These are phyloP conservation scores for Psilopsiagon aymara DNA, from an alignment of 2,113 vertebrate genomes.

Conservation along the genomic window DNA sequence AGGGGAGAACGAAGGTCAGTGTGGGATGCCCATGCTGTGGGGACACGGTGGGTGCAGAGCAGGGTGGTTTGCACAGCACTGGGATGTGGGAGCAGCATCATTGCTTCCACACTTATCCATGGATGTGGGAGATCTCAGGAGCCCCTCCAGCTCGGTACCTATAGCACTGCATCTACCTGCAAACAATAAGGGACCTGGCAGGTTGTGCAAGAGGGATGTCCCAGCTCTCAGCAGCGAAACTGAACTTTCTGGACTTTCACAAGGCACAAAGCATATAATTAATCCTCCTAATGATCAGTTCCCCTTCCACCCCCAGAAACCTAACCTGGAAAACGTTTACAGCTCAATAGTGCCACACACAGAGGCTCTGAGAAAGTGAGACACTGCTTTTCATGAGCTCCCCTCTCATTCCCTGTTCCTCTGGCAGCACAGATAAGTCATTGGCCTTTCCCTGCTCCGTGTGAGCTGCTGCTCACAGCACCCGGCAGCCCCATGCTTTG, in stretches of 20 bases:
- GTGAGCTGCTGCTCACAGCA: background rate
- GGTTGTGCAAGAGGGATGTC: background rate
- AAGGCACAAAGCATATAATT: background rate
- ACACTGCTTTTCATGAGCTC: background rate
- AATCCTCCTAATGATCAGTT: background rate
- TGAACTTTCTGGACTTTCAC: constrained; percentile 16
- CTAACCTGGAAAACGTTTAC: background rate
- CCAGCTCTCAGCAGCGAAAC: background rate
- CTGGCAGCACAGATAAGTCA: background rate
- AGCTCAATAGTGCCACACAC: constrained; percentile 54
- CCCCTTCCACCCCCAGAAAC: background rate
- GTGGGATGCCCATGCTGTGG: rapidly evolving
- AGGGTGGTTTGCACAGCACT: rapidly evolving
- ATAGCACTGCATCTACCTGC: background rate
- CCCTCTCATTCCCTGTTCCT: background rate
- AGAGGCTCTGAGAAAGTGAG: background rate
- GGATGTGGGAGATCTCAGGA: background rate
- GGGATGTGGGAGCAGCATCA: background rate
- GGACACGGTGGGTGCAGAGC: background rate
- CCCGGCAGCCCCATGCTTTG: background rate
- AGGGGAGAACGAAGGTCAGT: background rate
- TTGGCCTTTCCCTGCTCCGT: rapidly evolving
- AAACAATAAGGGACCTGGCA: background rate
- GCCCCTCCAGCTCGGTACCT: background rate
- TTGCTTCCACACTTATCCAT: background rate